Evolutionary conservation across 2,888 invertebrate species (phyloP).

Genomic region (Epiblema foenella): DNA sequence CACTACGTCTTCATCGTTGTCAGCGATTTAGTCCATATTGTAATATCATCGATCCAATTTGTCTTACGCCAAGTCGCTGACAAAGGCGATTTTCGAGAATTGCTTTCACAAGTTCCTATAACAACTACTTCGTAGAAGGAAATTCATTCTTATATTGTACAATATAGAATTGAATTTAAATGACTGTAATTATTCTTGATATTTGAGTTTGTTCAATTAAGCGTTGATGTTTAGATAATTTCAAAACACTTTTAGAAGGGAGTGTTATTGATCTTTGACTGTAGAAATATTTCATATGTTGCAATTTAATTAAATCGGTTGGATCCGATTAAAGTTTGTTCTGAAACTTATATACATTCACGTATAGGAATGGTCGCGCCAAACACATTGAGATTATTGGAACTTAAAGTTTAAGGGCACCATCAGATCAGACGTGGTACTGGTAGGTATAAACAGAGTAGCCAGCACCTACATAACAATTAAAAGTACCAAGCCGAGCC

Average conservation of each 20-base stretch:
- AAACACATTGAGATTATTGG: too few relatives aligned
- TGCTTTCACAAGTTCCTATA: not conserved
- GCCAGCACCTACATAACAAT: too few relatives aligned
- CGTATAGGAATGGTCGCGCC: too few relatives aligned
- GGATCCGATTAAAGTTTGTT: too few relatives aligned
- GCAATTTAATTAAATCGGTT: not conserved
- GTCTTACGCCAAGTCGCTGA: constrained; percentile 13
- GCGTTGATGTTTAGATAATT: constrained; percentile 15
- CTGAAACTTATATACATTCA: too few relatives aligned
- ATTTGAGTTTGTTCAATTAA: constrained; percentile 30
- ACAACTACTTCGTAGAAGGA: not conserved
- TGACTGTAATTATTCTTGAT: not conserved
- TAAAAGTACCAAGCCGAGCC: too few relatives aligned
- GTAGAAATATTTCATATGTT: not conserved
- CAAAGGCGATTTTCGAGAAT: constrained; percentile 4
- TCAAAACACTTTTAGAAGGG: not conserved
- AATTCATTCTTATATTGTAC: not conserved
- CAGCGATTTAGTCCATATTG: constrained; percentile 30
- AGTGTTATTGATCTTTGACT: not conserved
- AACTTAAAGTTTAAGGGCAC: too few relatives aligned
- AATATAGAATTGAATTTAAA: not conserved
- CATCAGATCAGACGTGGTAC: too few relatives aligned
- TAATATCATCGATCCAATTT: constrained; percentile 40
- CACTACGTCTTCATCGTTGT: not conserved
- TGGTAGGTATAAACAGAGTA: too few relatives aligned